Evolutionary conservation across 37 sponge, comb jelly and placozoan species (phyloP), one percentile per base, ranked within the genome.

Genomic region (Bolinopsis microptera): DNA sequence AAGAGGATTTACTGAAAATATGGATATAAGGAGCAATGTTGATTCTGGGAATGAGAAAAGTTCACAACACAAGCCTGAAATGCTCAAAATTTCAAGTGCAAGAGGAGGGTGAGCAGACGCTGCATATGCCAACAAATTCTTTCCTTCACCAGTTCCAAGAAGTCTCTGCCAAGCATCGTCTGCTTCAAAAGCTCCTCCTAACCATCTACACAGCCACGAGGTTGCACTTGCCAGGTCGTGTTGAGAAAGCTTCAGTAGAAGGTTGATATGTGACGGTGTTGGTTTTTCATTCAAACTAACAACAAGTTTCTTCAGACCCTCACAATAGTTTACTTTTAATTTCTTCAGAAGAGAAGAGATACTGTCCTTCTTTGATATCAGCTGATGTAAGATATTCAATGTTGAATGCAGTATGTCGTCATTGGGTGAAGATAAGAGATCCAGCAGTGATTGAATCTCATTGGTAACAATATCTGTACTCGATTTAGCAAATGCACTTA

Each of bases 291-390:
- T 40, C 18, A 86, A 38, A 40, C 41, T 41, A 3, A 26, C 28
- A 24, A 86, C 34, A 22, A 86, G 25, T 22, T 41, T 41, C 35
- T 86, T 86, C 61, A 86, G n/a, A 39, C 41, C 90, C 5, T 86
- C 90, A 86, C 90, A 86, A 40, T 86, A 86, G 2, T 27, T 41
- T 86, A 25, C 90, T 38, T 86, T 86, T 24, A 86, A 48, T 39
- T n/a, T 27, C 36, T 86, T 86, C 18, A 86, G 90, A 18, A 77
- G 36, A 16, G 27, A 34, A 1, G 18, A 0, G 28, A 77, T 35
- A 16, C 21, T 77, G 1, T 77, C 33, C 33, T 32, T 77, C 9
- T 77, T 77, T 27, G 33, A 16, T 77, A 32, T 32, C 9, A 77
- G 36, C 32, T 77, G 33, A 16, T 32, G 16, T 13, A 35, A 8